Evolutionary conservation across 2,113 vertebrate species (phyloP), one percentile per base, ranked within the genome.

Genomic region (Salminus brasiliensis): DNA sequence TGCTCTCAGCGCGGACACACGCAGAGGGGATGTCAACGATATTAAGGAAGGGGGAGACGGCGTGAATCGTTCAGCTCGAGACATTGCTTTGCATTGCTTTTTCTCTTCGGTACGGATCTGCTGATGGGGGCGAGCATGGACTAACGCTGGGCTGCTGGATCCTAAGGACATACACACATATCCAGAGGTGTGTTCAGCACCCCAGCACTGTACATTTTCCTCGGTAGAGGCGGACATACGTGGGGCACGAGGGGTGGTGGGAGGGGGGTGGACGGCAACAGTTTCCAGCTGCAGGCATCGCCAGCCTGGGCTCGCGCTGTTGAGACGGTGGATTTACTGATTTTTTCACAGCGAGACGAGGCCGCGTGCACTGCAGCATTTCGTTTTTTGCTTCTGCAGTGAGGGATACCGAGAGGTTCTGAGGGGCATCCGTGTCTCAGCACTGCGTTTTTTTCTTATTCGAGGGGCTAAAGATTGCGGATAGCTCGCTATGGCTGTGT

Each of bases 401-500:
- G 88, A 90, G 90, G 88, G 89, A 89, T 90, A 81, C 75, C 10
- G 45, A 49, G 52, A 74, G 83, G 6, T 49, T 6, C 47, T 49
- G 47, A 83, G 82, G 83, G 87, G 39, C 90, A 87, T 82, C 88
- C 77, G 81, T 78, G 86, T 76, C 81, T 79, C 77, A 84, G 88
- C 83, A 89, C 91, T 93, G 93, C 90, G 85, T 88, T 93, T 91
- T 90, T 89, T 55, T 55, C 52, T 41, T 41, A 5, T 41, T 41
- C 39, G 52, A n/a, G 25, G 82, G 89, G 91, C 88, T 87, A 92
- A 88, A 92, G 87, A 93, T 89, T 92, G 90, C 88, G 89, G 89
- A 88, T 84, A 87, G 87, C 79, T 78, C 52, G 74, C 53, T 67
- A 90, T 91, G 88, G 90, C 86, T 75, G 75, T 71, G 86, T 83